phyloP scores from a whole-genome alignment of 2,888 invertebrate species.

The Nowickia ferox region DNA sequence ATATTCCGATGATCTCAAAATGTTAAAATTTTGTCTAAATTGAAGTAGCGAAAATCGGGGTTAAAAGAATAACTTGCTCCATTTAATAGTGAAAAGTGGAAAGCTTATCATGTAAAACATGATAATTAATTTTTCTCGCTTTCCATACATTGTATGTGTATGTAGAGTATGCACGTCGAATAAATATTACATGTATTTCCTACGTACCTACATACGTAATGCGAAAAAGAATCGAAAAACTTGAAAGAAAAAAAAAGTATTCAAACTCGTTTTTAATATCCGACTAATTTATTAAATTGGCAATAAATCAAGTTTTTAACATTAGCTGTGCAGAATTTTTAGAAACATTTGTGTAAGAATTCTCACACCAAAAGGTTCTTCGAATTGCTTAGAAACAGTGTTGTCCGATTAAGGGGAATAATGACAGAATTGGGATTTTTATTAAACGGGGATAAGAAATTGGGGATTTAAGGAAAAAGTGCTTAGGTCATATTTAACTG shows the following conservation, averaged over 20 bases:
- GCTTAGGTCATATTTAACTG: too few relatives aligned
- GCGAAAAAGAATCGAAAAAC: not conserved
- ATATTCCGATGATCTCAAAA: too few relatives aligned
- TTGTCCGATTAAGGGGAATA: not conserved
- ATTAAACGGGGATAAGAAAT: not conserved
- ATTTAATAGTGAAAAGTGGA: too few relatives aligned
- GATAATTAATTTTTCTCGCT: too few relatives aligned
- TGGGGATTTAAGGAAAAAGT: not conserved
- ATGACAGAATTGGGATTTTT: not conserved
- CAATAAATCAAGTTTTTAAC: conserved; percentile 69
- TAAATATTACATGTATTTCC: conserved; percentile 51
- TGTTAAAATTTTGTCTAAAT: too few relatives aligned
- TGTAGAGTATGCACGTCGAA: not conserved
- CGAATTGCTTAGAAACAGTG: not conserved
- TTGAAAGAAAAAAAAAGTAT: not conserved
- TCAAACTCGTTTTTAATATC: conserved; percentile 67
- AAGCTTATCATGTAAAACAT: too few relatives aligned
- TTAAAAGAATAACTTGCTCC: too few relatives aligned
- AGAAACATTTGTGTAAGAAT: conserved; percentile 12
- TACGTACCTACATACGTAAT: conserved; percentile 12
- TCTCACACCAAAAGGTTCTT: not conserved
- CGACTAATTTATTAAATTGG: conserved; percentile 72
- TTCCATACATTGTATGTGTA: too few relatives aligned
- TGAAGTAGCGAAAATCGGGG: too few relatives aligned
- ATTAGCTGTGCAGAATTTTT: conserved; percentile 48